A percentile compares a stretch with the other conserved stretches of the same genome.
phyloP scores from a whole-genome alignment of 2,888 invertebrate species.

The Ophioninae sp. region DNA sequence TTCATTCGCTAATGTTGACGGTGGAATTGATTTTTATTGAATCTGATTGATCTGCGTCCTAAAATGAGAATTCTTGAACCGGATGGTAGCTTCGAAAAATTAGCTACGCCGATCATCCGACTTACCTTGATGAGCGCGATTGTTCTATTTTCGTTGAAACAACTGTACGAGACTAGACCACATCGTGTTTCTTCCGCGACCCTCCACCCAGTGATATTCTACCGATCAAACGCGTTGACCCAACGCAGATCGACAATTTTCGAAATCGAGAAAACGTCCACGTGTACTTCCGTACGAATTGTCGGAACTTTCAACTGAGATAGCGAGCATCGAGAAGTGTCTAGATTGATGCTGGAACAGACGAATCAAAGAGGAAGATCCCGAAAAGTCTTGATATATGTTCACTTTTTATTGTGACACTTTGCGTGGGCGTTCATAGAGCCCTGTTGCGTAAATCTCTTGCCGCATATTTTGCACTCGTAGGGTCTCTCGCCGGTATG shows the following conservation, averaged over 20 bases:
- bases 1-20: too few species aligned
- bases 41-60: neutral
- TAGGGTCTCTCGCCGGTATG: conserved; percentile 77
- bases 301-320: neutral
- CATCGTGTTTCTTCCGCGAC: neutral
- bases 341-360: neutral
- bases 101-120: neutral
- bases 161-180: neutral
- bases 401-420: conserved; percentile 72
- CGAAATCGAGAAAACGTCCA: neutral
- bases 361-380: conserved; percentile 4
- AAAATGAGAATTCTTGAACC: neutral
- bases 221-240: neutral
- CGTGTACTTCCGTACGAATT: neutral
- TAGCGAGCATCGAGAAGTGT: neutral
- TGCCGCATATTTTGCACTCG: conserved; percentile 77
- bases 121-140: neutral
- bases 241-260: neutral
- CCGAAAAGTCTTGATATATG: conserved; percentile 77
- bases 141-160: neutral
- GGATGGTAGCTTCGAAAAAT: neutral
- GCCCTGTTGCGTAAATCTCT: conserved; percentile 78
- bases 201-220: neutral
- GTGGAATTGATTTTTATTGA: neutral
- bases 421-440: conserved; percentile 78